Evolutionary conservation across 2,888 invertebrate species (phyloP), one percentile per base, ranked within the genome.

Genomic region (Matsumyia berberina): DNA sequence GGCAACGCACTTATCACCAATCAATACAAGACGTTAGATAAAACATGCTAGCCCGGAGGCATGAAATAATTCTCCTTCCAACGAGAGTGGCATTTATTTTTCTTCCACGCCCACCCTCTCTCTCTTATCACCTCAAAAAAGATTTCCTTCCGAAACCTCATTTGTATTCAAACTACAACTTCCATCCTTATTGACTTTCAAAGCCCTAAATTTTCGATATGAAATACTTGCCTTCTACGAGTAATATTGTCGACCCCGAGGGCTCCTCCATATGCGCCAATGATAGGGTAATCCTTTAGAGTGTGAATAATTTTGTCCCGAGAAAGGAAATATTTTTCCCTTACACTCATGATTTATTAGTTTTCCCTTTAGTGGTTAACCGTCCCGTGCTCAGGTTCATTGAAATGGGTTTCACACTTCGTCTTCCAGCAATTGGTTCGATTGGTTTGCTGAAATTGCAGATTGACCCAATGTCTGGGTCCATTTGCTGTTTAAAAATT

Each of bases 101-200:
- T 24, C 4, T 24, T 3, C 24, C 24, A 24, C 24, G 5, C 5
- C 12, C 12, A 4, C 5, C 12, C 12, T 12, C 7, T 5, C 39
- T 5, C 39, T 5, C 5, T 1, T 6, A 0, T 0, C n/a, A 11
- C 55, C 19, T 17, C 1, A 5, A 15, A 46, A 46, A 31, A 7
- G 46, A 62, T 57, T 49, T 31, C 17, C 39, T 4, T n/a, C 39
- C 49, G 37, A 19, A 31, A n/a, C 66, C 66, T 82, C 42, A 82
- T 82, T 82, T 77, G 64, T 77, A 77, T 82, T 72, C 82, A 58
- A 66, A 72, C 51, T 70, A 67, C 66, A 66, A 77, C 77, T 82
- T 57, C 70, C 66, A 66, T 35, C 76, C 53, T 72, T 66, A 66
- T 77, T 77, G 82, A 77, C 58, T 72, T 72, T 53, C 37, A 72